phyloP scores from a whole-genome alignment of 2,113 vertebrate genomes.

The Hyaena hyaena region DNA sequence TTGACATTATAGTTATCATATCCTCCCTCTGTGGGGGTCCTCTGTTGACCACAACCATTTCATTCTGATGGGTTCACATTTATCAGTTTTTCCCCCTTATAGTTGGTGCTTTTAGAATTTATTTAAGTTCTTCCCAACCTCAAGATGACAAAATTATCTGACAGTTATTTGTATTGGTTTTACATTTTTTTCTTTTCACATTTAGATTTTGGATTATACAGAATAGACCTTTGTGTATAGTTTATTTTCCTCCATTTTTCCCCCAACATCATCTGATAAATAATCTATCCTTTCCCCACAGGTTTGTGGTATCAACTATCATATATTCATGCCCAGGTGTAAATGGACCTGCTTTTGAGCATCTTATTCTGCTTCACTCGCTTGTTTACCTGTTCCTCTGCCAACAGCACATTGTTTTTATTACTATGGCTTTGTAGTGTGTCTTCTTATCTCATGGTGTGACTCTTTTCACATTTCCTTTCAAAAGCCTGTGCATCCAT shows the following conservation, averaged over 20 bases:
- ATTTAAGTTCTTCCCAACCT: neutral
- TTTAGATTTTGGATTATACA: neutral
- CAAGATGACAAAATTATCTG: neutral
- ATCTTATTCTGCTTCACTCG: neutral
- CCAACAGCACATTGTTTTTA: neutral
- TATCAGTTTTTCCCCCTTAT: neutral
- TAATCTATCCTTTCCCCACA: neutral
- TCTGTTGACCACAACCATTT: neutral
- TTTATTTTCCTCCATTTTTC: neutral
- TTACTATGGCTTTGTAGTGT: neutral
- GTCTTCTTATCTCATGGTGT: neutral
- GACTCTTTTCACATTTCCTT: neutral
- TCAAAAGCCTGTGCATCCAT: neutral
- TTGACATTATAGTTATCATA: neutral
- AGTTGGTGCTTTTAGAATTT: neutral
- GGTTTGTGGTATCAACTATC: neutral
- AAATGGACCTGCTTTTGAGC: neutral
- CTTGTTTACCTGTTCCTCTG: neutral
- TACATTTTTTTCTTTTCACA: neutral
- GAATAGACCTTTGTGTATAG: neutral
- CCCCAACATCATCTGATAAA: neutral
- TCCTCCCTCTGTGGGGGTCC: neutral
- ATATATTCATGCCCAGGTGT: neutral
- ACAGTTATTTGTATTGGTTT: neutral
- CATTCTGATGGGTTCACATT: neutral